Conservation (phyloP, 2,797 vertebrate species). For the Rhyacichthys aspro region DNA sequence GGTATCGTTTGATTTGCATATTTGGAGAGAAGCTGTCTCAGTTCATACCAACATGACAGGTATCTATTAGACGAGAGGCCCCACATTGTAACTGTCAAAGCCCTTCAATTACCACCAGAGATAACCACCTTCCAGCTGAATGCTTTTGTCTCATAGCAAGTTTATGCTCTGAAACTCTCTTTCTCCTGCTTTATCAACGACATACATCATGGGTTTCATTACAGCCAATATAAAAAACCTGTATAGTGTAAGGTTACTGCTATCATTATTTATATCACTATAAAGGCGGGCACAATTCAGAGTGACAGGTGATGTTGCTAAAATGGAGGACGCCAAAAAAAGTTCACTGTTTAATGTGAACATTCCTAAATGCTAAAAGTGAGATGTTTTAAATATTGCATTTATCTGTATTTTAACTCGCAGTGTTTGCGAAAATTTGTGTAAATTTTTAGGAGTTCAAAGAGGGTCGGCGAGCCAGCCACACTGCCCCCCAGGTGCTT, state of each 20-base stretch:
- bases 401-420: too few relatives aligned
- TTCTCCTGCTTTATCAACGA: neutral
- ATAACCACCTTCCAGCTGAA: neutral
- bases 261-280: too few relatives aligned
- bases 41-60: slow-evolving; percentile 12
- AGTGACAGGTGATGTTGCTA: neutral
- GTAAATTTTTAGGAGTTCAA: slow-evolving; percentile 89
- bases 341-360: too few relatives aligned
- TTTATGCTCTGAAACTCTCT: neutral
- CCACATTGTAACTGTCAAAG: neutral
- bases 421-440: too few relatives aligned
- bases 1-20: slow-evolving; percentile 5
- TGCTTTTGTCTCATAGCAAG: neutral
- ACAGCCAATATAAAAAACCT: too few relatives aligned
- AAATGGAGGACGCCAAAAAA: too few relatives aligned
- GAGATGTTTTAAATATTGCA: too few relatives aligned
- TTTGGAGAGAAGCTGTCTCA: neutral
- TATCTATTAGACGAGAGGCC: neutral
- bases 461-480: slow-evolving; percentile 97
- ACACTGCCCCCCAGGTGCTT: slow-evolving; percentile 98
- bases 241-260: too few relatives aligned
- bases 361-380: too few relatives aligned
- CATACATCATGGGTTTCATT: too few relatives aligned
- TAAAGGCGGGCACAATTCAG: neutral
- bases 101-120: slow-evolving; percentile 5